Conservation (phyloP, 2,113 vertebrate species). For the Mirza zaza region DNA sequence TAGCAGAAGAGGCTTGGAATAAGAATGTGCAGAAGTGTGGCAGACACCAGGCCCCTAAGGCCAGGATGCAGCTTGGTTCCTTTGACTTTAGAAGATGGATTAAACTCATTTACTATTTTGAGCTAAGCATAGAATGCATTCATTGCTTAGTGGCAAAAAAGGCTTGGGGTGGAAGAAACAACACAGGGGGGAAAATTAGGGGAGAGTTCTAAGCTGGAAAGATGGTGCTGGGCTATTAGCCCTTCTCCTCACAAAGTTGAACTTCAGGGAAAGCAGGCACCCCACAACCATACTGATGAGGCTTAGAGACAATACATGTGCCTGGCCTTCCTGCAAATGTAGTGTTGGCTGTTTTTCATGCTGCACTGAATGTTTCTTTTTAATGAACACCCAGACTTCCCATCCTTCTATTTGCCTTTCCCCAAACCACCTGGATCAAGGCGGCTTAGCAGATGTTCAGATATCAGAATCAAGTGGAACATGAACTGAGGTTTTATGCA, state of each 20-base stretch:
- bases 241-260: not conserved
- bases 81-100: not conserved
- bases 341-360: not conserved
- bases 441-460: not conserved
- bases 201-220: not conserved
- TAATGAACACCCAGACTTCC: not conserved
- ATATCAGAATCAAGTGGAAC: not conserved
- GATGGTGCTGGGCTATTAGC: not conserved
- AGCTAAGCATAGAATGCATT: not conserved
- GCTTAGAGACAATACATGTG: accelerated
- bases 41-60: not conserved
- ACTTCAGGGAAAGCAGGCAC: not conserved
- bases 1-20: not conserved
- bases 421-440: not conserved
- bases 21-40: not conserved
- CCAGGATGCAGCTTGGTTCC: not conserved
- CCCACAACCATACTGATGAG: not conserved
- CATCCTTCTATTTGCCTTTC: not conserved
- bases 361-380: not conserved
- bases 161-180: not conserved
- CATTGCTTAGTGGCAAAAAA: not conserved
- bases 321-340: not conserved
- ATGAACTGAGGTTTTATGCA: not conserved
- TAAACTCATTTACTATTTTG: not conserved
- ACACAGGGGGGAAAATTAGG: not conserved